A percentile compares a stretch with the other conserved stretches of the same genome.
phyloP scores from a whole-genome alignment of 64 coral and sea anemone genomes.

The Stylophora pistillata region DNA sequence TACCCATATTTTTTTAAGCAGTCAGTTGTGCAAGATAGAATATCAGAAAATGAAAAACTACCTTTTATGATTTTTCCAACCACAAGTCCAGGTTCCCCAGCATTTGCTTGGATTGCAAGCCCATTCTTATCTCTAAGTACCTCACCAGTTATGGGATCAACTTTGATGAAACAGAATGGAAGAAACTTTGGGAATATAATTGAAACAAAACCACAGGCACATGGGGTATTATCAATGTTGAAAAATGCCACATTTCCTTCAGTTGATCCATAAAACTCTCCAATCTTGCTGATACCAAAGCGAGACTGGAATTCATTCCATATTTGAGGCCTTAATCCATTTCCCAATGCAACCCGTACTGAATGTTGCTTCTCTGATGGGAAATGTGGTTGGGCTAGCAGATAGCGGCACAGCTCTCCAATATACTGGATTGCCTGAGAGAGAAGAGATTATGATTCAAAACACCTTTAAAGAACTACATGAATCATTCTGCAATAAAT shows the following conservation, averaged over 20 bases:
- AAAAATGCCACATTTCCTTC: conserved; percentile 77
- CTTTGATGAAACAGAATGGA: conserved; percentile 52
- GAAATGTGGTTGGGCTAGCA: conserved; percentile 73
- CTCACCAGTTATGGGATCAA: conserved; percentile 71
- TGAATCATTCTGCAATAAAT: too few relatives aligned
- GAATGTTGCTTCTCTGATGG: conserved; percentile 72
- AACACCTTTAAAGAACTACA: too few relatives aligned
- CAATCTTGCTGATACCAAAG: conserved; percentile 76
- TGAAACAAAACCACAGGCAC: conserved; percentile 74
- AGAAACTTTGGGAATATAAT: conserved; percentile 30
- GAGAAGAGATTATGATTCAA: background rate
- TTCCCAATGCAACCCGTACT: conserved; percentile 67
- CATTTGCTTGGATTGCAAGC: conserved; percentile 52
- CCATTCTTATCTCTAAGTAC: conserved; percentile 71
- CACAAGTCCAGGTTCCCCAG: conserved; percentile 74
- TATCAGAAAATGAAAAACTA: background rate
- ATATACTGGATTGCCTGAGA: conserved; percentile 76
- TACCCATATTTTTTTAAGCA: too few relatives aligned
- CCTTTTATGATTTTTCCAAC: conserved; percentile 73
- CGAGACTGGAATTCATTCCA: conserved; percentile 91
- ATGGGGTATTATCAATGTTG: conserved; percentile 70
- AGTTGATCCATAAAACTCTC: conserved; percentile 87
- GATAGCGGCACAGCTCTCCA: conserved; percentile 92
- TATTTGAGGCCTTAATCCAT: conserved; percentile 87
- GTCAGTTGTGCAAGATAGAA: background rate